Conservation (phyloP, 2,797 vertebrate species). For the Sardinella longiceps region DNA sequence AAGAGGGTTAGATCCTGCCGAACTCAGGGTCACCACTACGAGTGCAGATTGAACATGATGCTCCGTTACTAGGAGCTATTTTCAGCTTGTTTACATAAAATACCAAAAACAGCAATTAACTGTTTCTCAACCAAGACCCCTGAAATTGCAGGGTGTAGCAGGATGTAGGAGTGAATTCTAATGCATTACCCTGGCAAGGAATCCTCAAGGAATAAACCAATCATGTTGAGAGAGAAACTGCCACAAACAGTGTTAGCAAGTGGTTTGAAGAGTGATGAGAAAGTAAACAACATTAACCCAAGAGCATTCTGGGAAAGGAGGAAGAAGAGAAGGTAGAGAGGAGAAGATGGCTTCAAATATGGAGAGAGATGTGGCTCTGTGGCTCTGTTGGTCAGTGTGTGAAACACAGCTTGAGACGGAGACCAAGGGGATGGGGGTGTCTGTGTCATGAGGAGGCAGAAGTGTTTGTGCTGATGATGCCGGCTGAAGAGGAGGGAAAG, state of each 20-base stretch:
- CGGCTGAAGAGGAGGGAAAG: too few species aligned
- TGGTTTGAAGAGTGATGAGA: not conserved
- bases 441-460: not conserved
- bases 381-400: not conserved
- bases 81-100: not conserved
- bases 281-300: not conserved
- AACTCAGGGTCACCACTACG: not conserved
- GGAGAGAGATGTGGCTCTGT: not conserved
- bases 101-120: not conserved
- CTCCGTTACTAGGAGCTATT: not conserved
- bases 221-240: not conserved
- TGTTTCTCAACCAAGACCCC: not conserved
- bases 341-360: not conserved
- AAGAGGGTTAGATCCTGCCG: constrained; percentile 32
- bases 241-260: not conserved
- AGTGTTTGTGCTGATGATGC: not conserved
- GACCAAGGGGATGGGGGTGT: not conserved
- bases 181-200: not conserved
- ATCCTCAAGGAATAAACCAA: not conserved
- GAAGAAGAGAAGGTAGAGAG: not conserved
- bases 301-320: not conserved
- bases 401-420: not conserved
- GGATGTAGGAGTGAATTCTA: not conserved
- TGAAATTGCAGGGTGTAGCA: not conserved
- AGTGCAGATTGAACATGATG: not conserved